Evolutionary conservation across 1,140 invertebrate species (phyloP).

Genomic region (Drosophila sp.): DNA sequence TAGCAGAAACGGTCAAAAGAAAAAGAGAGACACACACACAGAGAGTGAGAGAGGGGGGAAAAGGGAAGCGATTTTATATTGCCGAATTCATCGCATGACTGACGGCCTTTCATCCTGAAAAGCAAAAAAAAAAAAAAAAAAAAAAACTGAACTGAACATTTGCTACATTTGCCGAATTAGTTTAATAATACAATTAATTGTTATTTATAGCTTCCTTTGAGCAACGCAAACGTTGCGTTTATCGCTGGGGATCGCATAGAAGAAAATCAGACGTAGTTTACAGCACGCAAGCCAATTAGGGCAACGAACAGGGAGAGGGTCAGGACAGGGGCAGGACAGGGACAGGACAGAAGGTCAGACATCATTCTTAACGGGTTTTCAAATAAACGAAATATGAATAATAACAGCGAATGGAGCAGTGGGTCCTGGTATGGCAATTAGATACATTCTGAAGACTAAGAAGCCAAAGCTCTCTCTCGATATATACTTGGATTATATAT

Average conservation of each 20-base stretch:
- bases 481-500: too few relatives aligned
- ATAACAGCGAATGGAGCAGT: constrained; percentile 41
- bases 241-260: constrained; percentile 24
- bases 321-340: too few relatives aligned
- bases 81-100: constrained; percentile 66
- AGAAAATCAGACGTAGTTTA: constrained; percentile 57
- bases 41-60: constrained; percentile 15
- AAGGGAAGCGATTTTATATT: constrained; percentile 64
- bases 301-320: background rate
- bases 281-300: constrained; percentile 58
- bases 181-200: constrained; percentile 81
- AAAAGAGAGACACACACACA: background rate
- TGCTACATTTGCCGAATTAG: constrained; percentile 57
- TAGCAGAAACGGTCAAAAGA: constrained; percentile 34
- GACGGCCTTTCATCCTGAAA: constrained; percentile 67
- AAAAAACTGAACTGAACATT: constrained; percentile 1
- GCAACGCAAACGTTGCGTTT: constrained; percentile 49
- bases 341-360: constrained; percentile 12
- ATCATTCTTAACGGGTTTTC: constrained; percentile 40
- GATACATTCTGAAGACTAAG: background rate
- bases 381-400: constrained; percentile 31
- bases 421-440: constrained; percentile 4
- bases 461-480: too few relatives aligned
- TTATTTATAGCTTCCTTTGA: constrained; percentile 77
- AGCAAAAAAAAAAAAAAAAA: background rate